Conservation (phyloP, 2,797 vertebrate genomes). For the Strix occidentalis region DNA sequence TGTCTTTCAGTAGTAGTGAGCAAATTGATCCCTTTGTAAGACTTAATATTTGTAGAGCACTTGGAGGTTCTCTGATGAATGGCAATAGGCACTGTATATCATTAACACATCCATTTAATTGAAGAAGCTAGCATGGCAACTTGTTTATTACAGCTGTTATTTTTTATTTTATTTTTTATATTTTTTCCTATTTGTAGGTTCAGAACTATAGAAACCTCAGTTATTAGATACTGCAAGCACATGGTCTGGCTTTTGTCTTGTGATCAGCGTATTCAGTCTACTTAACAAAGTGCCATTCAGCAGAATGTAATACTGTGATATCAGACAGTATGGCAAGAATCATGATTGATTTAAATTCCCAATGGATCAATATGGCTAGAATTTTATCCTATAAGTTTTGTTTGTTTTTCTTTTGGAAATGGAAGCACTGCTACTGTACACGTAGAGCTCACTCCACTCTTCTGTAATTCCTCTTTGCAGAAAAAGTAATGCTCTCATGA, state of each 20-base stretch:
- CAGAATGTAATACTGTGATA: background rate
- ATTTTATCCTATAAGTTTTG: background rate
- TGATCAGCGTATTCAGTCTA: background rate
- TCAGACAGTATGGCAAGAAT: background rate
- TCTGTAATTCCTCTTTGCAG: background rate
- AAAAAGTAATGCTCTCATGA: background rate
- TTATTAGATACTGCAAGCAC: background rate
- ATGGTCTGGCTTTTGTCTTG: background rate
- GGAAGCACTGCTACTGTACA: background rate
- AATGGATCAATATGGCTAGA: background rate
- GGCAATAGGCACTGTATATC: background rate
- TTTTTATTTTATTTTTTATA: background rate
- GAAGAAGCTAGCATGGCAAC: background rate
- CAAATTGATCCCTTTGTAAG: conserved; percentile 7
- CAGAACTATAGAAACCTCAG: background rate
- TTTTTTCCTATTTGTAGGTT: background rate
- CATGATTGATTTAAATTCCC: background rate
- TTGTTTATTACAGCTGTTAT: background rate
- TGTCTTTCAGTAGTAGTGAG: background rate
- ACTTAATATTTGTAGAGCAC: background rate
- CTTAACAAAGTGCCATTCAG: background rate
- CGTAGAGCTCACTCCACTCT: background rate
- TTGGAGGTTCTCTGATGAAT: background rate
- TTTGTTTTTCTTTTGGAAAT: background rate
- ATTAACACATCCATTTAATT: background rate